Evolutionary conservation across 2,113 vertebrate species (phyloP).

Genomic region (Ploceus nigricollis): DNA sequence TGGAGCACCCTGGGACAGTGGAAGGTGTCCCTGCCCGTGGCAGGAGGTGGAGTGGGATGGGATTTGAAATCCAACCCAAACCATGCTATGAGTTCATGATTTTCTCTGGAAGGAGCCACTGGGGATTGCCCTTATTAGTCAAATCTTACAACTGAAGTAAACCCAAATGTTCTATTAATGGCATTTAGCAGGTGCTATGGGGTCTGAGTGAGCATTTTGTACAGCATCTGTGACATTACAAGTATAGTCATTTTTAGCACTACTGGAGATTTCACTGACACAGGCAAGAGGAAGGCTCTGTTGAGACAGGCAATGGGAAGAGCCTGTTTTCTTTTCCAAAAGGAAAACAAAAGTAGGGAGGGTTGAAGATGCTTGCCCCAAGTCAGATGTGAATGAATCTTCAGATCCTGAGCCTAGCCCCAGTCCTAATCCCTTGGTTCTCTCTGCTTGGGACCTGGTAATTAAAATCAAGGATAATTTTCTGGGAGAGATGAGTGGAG

Average conservation of each 20-base stretch:
- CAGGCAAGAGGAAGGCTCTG: neutral
- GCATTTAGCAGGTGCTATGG: neutral
- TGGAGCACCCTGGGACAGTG: neutral
- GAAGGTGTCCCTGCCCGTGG: neutral
- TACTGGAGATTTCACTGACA: neutral
- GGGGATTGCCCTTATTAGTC: neutral
- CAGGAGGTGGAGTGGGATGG: neutral
- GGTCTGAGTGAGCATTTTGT: neutral
- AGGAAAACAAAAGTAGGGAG: neutral
- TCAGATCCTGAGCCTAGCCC: neutral
- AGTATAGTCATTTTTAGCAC: neutral
- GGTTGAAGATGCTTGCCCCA: neutral
- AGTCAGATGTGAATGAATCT: neutral
- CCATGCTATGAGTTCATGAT: neutral
- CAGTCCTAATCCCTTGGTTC: neutral
- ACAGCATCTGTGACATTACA: neutral
- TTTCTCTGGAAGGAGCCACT: neutral
- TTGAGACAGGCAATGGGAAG: neutral
- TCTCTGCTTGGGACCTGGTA: neutral
- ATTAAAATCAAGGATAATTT: neutral
- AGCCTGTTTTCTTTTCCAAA: neutral
- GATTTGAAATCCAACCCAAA: neutral
- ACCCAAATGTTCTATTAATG: neutral
- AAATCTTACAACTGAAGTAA: neutral
- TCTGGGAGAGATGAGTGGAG: neutral